Conservation (phyloP, 1,140 invertebrate species). For the Pentalonia nigronervosa region DNA sequence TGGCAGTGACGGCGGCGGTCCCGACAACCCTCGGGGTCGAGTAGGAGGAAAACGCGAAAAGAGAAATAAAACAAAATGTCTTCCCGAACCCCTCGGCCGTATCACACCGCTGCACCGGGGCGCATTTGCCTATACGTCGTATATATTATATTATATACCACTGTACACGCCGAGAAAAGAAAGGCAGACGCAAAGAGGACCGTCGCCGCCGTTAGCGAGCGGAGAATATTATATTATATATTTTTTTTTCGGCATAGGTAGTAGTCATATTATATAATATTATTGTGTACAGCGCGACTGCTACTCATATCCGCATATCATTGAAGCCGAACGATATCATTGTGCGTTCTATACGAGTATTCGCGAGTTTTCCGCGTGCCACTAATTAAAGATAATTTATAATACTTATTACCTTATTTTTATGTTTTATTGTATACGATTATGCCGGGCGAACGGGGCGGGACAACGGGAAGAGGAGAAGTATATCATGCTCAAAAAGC, state of each 20-base stretch:
- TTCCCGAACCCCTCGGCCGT: slow-evolving; percentile 12
- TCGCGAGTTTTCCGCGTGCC: not conserved
- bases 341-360: not conserved
- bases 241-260: not conserved
- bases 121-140: slow-evolving; percentile 10
- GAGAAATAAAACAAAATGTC: slow-evolving; percentile 57
- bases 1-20: slow-evolving; percentile 5
- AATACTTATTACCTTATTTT: too few species aligned
- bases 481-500: not conserved
- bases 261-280: not conserved
- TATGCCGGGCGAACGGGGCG: not conserved
- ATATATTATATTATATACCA: too few species aligned
- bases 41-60: slow-evolving; percentile 35
- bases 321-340: not conserved
- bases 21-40: slow-evolving; percentile 33
- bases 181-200: not conserved
- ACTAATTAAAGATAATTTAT: not conserved
- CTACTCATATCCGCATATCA: not conserved
- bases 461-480: not conserved
- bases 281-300: not conserved
- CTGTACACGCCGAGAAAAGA: not conserved
- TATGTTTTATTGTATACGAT: not conserved
- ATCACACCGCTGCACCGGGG: not conserved
- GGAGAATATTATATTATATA: not conserved
- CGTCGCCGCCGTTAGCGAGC: not conserved